Conservation (phyloP, 2,113 vertebrate genomes). For the Calyptommatus sinebrachiatus region DNA sequence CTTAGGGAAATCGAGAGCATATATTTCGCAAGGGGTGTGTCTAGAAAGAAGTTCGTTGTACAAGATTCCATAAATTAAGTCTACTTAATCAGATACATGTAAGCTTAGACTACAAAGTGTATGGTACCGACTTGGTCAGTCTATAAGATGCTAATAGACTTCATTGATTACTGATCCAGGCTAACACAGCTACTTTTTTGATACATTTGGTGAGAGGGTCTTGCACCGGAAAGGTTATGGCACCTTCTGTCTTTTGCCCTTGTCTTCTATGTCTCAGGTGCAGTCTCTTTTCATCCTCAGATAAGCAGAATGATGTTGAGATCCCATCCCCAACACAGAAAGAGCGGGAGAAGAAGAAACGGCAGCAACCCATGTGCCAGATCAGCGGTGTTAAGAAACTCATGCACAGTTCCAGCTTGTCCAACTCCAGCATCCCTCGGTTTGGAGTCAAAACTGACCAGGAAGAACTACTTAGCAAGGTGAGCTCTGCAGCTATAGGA, state of each 20-base stretch:
- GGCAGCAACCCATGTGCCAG: constrained; percentile 83
- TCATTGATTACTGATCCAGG: too few species aligned
- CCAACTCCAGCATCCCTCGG: constrained; percentile 77
- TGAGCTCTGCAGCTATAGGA: constrained; percentile 38
- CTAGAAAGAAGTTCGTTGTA: too few species aligned
- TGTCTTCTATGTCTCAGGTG: background rate
- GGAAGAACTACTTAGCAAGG: constrained; percentile 84
- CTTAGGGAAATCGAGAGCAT: background rate
- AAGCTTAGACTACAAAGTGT: too few species aligned
- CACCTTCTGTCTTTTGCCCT: background rate
- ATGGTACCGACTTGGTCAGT: too few species aligned
- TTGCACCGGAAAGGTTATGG: background rate
- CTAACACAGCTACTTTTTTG: too few species aligned
- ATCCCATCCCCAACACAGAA: constrained; percentile 84
- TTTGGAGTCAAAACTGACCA: constrained; percentile 89
- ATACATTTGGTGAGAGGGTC: background rate
- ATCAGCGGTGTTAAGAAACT: constrained; percentile 89
- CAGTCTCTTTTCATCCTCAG: constrained; percentile 57
- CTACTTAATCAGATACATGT: too few species aligned
- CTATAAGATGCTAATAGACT: too few species aligned
- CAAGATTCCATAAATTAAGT: too few species aligned
- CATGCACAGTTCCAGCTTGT: constrained; percentile 80
- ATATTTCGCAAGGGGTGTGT: background rate
- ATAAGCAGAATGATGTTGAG: constrained; percentile 92
- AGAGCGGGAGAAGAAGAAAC: constrained; percentile 76